Evolutionary conservation across 2,797 vertebrate species (phyloP), one percentile per base, ranked within the genome.

Genomic region (Notolabrus celidotus): DNA sequence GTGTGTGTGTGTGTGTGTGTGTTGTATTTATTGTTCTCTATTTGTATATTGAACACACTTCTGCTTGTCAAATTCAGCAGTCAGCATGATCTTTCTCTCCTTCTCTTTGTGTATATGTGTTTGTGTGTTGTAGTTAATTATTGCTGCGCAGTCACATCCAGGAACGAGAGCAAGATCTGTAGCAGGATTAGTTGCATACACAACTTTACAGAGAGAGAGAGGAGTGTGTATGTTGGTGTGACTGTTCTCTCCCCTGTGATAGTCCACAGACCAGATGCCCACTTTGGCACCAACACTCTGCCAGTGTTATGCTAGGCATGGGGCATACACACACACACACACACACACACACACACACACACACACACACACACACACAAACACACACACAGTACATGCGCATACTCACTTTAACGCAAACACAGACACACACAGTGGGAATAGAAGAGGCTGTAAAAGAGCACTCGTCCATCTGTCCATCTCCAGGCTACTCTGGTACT

Each of bases 231-330:
- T 66, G 33, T 50, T 72, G 56, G 52, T 67, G 77, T 61, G 43
- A 67, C 49, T 79, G 50, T 67, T 71, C 63, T 51, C 74, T 86
- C 80, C 77, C 71, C 74, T 67, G 81, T 86, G 86, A 84, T 79
- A 60, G 80, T 87, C 82, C 71, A 75, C 78, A 68, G 82, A 90
- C 86, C 91, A 91, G 90, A 91, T 89, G 90, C 81, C 87, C 86
- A 89, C 81, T 88, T 91, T 91, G 90, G 89, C 88, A 90, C 60
- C 42, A 22, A 55, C 16, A 1, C 63, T 71, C 67, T 86, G 86
- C 77, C 84, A 86, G 82, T 66, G 80, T 82, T 73, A 64, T 74
- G 79, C 65, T 53, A 79, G 56, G 68, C 71, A 81, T 63, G 65
- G 60, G 56, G 55, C 53, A 74, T 14, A 66, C 70, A 79, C 46